Evolutionary conservation across 2,113 vertebrate genomes (phyloP), one percentile per base, ranked within the genome.

Genomic region (Syngnathus scovelli): DNA sequence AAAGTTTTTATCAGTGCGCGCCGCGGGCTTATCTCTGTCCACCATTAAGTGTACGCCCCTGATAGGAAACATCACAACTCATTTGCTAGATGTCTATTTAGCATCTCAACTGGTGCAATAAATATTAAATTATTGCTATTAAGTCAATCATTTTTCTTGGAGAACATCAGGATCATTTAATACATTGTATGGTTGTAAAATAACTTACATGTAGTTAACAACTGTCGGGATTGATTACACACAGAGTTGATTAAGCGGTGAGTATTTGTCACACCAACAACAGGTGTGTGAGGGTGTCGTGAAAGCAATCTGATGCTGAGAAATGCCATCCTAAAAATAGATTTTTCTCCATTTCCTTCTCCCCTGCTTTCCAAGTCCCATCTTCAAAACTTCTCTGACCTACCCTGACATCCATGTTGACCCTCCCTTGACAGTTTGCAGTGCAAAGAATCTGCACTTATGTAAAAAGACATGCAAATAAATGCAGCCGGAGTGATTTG

Each of bases 241-340:
- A 48, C 5, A 70, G 60, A 70, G 56, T 70, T 71, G 81, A 75
- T 68, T 1, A 33, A 81, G 77, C 78, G 36, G 66, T 41, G 61
- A 66, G 36, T 49, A 38, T 19, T 68, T 65, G 63, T 73, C 58
- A 76, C 60, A 73, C 82, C 74, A 71, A 48, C 64, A 85, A 90
- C 92, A 93, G 90, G 88, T 93, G 92, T 76, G 66, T 61, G 62
- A 74, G 78, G 76, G 75, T 68, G 74, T 81, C 62, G 59, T 63
- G 72, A 86, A 70, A 78, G 88, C 85, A 92, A 95, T 87, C 33
- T 51, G 90, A 90, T 88, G 83, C 80, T 62, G 83, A 85, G 85
- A 86, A 80, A 90, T 85, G 72, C 51, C 70, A n/a, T 70, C 59
- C 93, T 93, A 93, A 92, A 94, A 94, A 94, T 93, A 94, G 83